Conservation (phyloP, 1,140 invertebrate species). For the Dinoponera quadriceps region DNA sequence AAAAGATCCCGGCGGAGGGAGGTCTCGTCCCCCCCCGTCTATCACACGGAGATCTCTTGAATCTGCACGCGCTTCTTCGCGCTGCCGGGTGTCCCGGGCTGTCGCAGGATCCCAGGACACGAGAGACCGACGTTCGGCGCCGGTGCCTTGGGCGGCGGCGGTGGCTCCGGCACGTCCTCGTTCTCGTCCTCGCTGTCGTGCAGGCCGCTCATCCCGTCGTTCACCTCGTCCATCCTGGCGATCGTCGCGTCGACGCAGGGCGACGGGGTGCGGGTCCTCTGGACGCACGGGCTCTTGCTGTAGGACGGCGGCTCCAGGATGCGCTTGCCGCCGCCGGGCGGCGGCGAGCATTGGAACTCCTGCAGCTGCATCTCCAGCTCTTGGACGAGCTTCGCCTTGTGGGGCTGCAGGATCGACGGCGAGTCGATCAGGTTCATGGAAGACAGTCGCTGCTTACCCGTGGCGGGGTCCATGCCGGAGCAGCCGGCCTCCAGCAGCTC, state of each 20-base stretch:
- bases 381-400: slow-evolving; percentile 88
- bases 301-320: slow-evolving; percentile 84
- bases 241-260: slow-evolving; percentile 86
- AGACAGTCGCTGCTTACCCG: slow-evolving; percentile 87
- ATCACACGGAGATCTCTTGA: slow-evolving; percentile 94
- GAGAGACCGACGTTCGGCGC: slow-evolving; percentile 81
- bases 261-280: slow-evolving; percentile 81
- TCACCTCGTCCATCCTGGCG: slow-evolving; percentile 85
- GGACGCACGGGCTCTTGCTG: slow-evolving; percentile 85
- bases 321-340: slow-evolving; percentile 85
- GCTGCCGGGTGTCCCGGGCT: slow-evolving; percentile 88
- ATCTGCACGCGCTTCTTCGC: slow-evolving; percentile 95
- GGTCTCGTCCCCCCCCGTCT: not conserved
- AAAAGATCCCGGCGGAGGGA: slow-evolving; percentile 3
- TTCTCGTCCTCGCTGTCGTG: slow-evolving; percentile 85
- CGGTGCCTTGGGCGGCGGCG: slow-evolving; percentile 88
- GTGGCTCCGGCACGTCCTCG: slow-evolving; percentile 87
- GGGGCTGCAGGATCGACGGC: slow-evolving; percentile 85
- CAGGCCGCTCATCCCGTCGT: slow-evolving; percentile 83
- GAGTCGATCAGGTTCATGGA: slow-evolving; percentile 79
- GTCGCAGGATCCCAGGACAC: slow-evolving; percentile 88
- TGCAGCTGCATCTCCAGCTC: slow-evolving; percentile 89
- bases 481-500: slow-evolving; percentile 90
- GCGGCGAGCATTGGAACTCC: slow-evolving; percentile 88
- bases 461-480: slow-evolving; percentile 87